Evolutionary conservation across 2,797 vertebrate genomes (phyloP).

Genomic region (Clarias platycephalus): DNA sequence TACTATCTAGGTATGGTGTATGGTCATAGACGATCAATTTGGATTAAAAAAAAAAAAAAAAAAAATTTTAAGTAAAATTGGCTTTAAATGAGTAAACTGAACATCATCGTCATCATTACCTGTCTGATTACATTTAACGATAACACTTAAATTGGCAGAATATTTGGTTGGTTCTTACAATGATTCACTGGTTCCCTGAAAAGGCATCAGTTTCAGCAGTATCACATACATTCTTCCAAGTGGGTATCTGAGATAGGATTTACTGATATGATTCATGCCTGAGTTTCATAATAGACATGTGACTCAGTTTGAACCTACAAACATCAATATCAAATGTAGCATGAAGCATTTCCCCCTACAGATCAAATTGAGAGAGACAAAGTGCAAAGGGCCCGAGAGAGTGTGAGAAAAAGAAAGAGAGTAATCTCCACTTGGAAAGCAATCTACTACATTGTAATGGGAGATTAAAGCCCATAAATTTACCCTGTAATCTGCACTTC

Average conservation of each 20-base stretch:
- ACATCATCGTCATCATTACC: background rate
- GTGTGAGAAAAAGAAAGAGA: slow-evolving; percentile 6
- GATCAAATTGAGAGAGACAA: slow-evolving; percentile 16
- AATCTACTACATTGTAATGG: slow-evolving; percentile 61
- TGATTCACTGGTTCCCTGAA: background rate
- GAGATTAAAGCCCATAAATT: slow-evolving; percentile 67
- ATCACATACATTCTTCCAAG: background rate
- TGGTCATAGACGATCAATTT: background rate
- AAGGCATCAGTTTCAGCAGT: background rate
- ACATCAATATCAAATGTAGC: slow-evolving; percentile 40
- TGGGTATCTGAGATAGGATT: slow-evolving; percentile 3
- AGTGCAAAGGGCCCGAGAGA: background rate
- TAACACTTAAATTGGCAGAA: background rate
- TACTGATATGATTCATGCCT: slow-evolving; percentile 29
- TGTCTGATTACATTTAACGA: background rate
- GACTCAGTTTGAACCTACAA: slow-evolving; percentile 18
- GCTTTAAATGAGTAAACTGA: background rate
- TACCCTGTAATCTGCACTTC: slow-evolving; percentile 53
- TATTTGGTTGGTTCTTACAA: background rate
- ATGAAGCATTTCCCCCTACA: slow-evolving; percentile 14
- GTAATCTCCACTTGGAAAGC: slow-evolving; percentile 63
- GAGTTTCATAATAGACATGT: slow-evolving; percentile 28
- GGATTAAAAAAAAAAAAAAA: background rate
- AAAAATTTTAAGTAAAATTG: no score
- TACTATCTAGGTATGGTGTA: background rate